Evolutionary conservation across 2,797 vertebrate species (phyloP), one percentile per base, ranked within the genome.

Genomic region (Discoglossus pictus): DNA sequence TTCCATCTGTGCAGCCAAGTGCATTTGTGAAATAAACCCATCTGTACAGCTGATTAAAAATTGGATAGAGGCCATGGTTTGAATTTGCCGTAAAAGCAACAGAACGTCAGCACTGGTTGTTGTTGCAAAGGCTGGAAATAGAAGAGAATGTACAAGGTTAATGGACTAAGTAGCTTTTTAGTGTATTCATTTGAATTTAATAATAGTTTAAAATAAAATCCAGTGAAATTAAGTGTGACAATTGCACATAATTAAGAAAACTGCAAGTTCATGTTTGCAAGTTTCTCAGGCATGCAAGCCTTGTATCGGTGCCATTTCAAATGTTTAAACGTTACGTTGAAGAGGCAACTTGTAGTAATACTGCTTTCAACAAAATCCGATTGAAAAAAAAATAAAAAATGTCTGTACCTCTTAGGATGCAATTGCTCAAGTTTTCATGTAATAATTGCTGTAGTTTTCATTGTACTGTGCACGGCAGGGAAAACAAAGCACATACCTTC

Each of bases 41-140:
- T 91, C 89, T 90, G 89, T 85, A 89, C 80, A 88, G 83, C 84
- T 90, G 88, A 88, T 90, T 88, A 88, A 87, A 85, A 86, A 56
- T 83, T 90, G 89, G 89, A 89, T 80, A 31, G 44, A 68, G 62
- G 85, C 86, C 88, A 89, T 79, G 70, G 80, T 88, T 86, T 86
- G 78, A 83, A 79, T 87, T 82, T 74, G 65, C 68, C 74, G 79
- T 80, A 80, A 65, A 85, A 84, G 80, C 86, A 83, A 83, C 78
- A 83, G 74, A 80, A 78, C 76, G 81, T 77, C 60, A 83, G 58
- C 73, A 75, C 69, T 77, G 80, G 75, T 86, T 84, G 81, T 80
- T 83, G 67, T 58, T 71, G 39, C 76, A 75, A 67, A 55, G 65
- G 66, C 69, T 82, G 69, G 76, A 74, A 75, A 61, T 68, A 61